Percentiles rank a stretch among this genome's conserved stretches.
Evolutionary conservation across 2,888 invertebrate genomes (phyloP).

Genomic region (Melipona bicolor): DNA sequence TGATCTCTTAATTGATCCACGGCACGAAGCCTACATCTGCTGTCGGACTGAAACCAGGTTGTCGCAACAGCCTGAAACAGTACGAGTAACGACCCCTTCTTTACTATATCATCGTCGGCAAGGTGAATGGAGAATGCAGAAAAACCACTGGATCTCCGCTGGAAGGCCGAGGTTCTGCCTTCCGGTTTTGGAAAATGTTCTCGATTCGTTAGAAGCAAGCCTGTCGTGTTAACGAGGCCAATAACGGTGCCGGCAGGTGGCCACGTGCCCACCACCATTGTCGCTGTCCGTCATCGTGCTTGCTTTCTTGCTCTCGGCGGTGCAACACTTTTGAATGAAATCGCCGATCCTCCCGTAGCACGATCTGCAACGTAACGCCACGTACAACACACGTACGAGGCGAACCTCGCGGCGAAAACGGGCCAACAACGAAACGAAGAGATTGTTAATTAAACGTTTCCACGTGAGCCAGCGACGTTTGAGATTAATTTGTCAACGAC

Average conservation of each 20-base stretch:
- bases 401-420: too few species aligned
- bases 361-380: not conserved
- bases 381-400: not conserved
- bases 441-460: conserved; percentile 41
- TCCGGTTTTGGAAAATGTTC: conserved; percentile 62
- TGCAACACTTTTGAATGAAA: conserved; percentile 51
- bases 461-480: not conserved
- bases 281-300: conserved; percentile 45
- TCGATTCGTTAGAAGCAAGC: conserved; percentile 72
- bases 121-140: not conserved
- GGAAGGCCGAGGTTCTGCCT: conserved; percentile 20
- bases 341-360: not conserved
- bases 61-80: not conserved
- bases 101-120: not conserved
- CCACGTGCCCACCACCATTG: conserved; percentile 59
- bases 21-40: not conserved
- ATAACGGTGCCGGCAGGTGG: conserved; percentile 80
- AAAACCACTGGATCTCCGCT: not conserved
- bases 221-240: conserved; percentile 75
- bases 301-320: conserved; percentile 55
- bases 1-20: not conserved
- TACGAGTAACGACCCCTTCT: not conserved
- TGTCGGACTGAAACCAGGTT: not conserved
- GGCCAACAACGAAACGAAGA: not conserved
- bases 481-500: conserved; percentile 34